Conservation (phyloP, 2,113 vertebrate species). For the Formicarius rufipectus region DNA sequence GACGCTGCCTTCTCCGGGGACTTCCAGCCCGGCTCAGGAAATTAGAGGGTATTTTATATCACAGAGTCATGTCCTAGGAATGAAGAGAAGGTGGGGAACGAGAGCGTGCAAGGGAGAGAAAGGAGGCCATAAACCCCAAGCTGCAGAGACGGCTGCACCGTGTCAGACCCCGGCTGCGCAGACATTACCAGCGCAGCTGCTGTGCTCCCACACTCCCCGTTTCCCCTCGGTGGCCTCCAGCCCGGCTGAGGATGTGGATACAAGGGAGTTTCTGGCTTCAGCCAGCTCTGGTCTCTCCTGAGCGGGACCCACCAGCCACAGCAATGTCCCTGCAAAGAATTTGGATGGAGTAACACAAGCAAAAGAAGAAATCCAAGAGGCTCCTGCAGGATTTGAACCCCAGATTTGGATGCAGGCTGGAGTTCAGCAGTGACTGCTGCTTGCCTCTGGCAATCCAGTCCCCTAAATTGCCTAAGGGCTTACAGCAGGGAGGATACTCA, state of each 20-base stretch:
- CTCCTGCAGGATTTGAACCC: background rate
- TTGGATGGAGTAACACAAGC: background rate
- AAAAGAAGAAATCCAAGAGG: background rate
- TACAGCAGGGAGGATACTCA: fast-evolving
- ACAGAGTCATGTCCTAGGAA: slow-evolving; percentile 37
- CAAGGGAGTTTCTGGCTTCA: background rate
- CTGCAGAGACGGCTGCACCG: background rate
- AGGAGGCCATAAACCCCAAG: background rate
- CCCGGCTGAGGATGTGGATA: background rate
- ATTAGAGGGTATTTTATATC: slow-evolving; percentile 51
- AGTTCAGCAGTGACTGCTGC: background rate
- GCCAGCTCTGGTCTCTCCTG: background rate
- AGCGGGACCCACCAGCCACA: background rate
- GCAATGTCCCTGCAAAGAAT: background rate
- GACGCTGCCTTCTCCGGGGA: slow-evolving; percentile 4
- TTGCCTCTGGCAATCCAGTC: background rate
- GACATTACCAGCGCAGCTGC: slow-evolving; percentile 3
- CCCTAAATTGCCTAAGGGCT: background rate
- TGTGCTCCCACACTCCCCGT: background rate
- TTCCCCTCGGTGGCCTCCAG: slow-evolving; percentile 43
- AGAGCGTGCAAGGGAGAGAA: background rate
- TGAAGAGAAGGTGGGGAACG: slow-evolving; percentile 22
- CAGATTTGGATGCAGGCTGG: background rate
- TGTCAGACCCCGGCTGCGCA: background rate
- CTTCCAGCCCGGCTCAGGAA: slow-evolving; percentile 4